Evolutionary conservation across 2,797 vertebrate species (phyloP).

Genomic region (Gouania willdenowi): DNA sequence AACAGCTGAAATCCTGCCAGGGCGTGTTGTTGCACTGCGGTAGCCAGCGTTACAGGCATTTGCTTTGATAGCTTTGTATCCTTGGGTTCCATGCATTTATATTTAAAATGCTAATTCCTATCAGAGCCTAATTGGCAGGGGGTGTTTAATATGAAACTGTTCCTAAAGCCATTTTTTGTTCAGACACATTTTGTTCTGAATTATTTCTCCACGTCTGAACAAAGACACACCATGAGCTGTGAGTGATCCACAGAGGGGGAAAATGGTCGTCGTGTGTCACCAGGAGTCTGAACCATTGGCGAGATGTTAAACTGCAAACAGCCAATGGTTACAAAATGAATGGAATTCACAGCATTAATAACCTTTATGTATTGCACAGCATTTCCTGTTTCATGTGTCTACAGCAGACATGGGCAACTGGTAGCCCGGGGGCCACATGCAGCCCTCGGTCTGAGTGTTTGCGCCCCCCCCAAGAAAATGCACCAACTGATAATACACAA

Average conservation of each 20-base stretch:
- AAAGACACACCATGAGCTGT: constrained; percentile 34
- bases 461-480: no score
- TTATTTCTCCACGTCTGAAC: constrained; percentile 38
- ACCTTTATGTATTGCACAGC: constrained; percentile 64
- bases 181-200: constrained; percentile 21
- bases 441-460: no score
- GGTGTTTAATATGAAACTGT: constrained; percentile 32
- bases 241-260: constrained; percentile 3
- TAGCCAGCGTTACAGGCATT: constrained; percentile 43
- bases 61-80: constrained; percentile 44
- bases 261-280: constrained; percentile 37
- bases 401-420: no score
- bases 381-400: no score
- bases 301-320: constrained; percentile 21
- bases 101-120: constrained; percentile 61
- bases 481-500: no score
- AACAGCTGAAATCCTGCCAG: constrained; percentile 66
- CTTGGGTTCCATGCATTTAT: constrained; percentile 42
- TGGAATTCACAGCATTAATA: constrained; percentile 43
- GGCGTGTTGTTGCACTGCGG: constrained; percentile 39
- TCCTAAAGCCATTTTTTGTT: constrained; percentile 48
- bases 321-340: constrained; percentile 26
- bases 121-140: constrained; percentile 55
- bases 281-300: constrained; percentile 32
- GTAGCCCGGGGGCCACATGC: no score